Evolutionary conservation across 2,888 invertebrate species (phyloP).

Genomic region (Hoplodrina blanda): DNA sequence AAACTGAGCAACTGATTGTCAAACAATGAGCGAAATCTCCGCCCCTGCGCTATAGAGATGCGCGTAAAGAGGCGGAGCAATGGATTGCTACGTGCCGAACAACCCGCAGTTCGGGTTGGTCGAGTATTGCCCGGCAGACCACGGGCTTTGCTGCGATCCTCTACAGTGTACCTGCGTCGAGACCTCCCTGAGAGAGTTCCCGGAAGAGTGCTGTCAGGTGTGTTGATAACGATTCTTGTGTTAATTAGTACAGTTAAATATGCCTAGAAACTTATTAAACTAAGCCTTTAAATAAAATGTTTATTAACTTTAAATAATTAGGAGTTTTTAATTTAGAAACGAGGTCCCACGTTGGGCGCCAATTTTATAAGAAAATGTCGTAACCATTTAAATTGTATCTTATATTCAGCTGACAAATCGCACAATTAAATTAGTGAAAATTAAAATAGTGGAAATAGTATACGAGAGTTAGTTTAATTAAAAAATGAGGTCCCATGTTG

Average conservation of each 20-base stretch:
- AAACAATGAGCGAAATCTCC: conserved; percentile 68
- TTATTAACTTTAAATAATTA: too few relatives aligned
- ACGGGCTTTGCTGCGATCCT: conserved; percentile 85
- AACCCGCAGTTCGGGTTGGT: conserved; percentile 92
- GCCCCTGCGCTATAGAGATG: conserved; percentile 82
- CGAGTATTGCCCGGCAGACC: conserved; percentile 78
- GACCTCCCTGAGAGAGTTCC: conserved; percentile 78
- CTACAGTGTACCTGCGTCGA: conserved; percentile 87
- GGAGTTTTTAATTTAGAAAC: too few relatives aligned
- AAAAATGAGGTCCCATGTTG: conserved; percentile 3
- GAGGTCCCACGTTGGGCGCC: conserved; percentile 22
- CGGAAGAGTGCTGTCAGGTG: conserved; percentile 84
- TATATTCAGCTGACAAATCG: neutral
- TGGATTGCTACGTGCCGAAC: conserved; percentile 93
- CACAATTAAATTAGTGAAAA: neutral
- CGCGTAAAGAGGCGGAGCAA: conserved; percentile 84
- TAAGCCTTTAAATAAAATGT: too few relatives aligned
- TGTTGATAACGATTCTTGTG: conserved; percentile 9
- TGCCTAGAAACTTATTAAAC: neutral
- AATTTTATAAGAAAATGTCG: neutral
- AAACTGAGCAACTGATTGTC: conserved; percentile 65
- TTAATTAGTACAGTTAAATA: neutral
- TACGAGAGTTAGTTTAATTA: neutral
- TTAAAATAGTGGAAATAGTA: neutral
- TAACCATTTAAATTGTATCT: neutral